A percentile compares a stretch with the other conserved stretches of the same genome.
These are phyloP conservation scores for Ormyrus pomaceus DNA, from an alignment of 2,888 invertebrate genomes.

Conservation along the genomic window DNA sequence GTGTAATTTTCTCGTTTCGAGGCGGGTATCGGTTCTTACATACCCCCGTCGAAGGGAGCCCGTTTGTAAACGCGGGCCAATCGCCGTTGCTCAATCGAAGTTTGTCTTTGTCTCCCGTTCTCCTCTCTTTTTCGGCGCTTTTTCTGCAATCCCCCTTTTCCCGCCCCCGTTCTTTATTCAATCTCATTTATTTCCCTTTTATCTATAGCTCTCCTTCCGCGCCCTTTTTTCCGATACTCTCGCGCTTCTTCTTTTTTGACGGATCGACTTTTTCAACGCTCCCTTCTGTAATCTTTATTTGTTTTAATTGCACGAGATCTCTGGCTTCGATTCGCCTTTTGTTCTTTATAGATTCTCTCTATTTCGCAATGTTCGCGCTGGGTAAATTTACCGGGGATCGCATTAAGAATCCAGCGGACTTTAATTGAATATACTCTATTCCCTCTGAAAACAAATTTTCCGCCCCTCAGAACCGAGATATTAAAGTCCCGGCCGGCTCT, in stretches of 20 bases:
- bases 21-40: conserved; percentile 1
- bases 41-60: not conserved
- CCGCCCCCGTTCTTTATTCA: conserved; percentile 37
- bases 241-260: conserved; percentile 1
- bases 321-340: not conserved
- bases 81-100: conserved; percentile 44
- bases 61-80: conserved; percentile 34
- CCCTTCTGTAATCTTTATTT: conserved; percentile 43
- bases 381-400: no score
- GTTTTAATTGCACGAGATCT: conserved; percentile 48
- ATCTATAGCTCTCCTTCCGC: conserved; percentile 2
- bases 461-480: no score
- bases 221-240: not conserved
- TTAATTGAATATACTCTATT: no score
- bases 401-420: no score
- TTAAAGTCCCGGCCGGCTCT: no score
- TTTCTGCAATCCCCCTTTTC: not conserved
- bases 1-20: conserved; percentile 51
- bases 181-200: conserved; percentile 50
- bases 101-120: conserved; percentile 32
- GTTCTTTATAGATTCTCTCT: not conserved
- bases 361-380: no score
- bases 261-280: conserved; percentile 9
- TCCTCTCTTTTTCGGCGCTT: not conserved
- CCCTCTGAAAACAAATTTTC: no score